Conservation (phyloP, 2,113 vertebrate species). For the Loxodonta africana region DNA sequence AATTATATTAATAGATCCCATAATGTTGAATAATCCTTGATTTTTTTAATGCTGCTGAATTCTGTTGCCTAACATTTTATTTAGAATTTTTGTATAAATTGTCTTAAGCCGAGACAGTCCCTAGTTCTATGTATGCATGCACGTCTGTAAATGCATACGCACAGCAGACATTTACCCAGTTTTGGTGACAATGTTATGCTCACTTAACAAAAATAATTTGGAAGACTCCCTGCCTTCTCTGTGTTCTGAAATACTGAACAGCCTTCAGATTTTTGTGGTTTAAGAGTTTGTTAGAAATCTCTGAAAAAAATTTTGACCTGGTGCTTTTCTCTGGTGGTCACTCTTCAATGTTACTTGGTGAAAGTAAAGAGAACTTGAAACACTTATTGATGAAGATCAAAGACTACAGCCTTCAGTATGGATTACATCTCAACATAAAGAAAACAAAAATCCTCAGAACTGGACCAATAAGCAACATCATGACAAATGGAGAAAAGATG, state of each 20-base stretch:
- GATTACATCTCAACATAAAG: too few relatives aligned
- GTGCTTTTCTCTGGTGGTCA: not conserved
- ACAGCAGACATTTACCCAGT: not conserved
- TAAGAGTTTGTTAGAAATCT: not conserved
- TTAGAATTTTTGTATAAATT: not conserved
- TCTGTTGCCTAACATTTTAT: not conserved
- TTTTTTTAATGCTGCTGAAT: not conserved
- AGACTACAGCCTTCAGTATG: too few relatives aligned
- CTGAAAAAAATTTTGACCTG: not conserved
- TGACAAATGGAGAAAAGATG: too few relatives aligned
- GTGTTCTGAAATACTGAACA: not conserved
- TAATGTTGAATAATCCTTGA: not conserved
- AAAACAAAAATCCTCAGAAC: too few relatives aligned
- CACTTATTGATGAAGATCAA: too few relatives aligned
- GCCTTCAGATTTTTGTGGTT: slow-evolving; percentile 8
- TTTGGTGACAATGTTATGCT: not conserved
- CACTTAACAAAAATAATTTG: not conserved
- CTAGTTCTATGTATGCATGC: not conserved
- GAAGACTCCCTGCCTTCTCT: not conserved
- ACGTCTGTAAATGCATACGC: not conserved
- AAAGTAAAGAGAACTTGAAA: too few relatives aligned
- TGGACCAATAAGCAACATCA: too few relatives aligned
- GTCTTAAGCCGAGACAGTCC: not conserved
- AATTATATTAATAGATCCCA: not conserved
- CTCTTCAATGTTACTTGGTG: not conserved